These are phyloP conservation scores for Balanococcus diminutus DNA, from an alignment of 2,888 invertebrate genomes.

Conservation along the genomic window DNA sequence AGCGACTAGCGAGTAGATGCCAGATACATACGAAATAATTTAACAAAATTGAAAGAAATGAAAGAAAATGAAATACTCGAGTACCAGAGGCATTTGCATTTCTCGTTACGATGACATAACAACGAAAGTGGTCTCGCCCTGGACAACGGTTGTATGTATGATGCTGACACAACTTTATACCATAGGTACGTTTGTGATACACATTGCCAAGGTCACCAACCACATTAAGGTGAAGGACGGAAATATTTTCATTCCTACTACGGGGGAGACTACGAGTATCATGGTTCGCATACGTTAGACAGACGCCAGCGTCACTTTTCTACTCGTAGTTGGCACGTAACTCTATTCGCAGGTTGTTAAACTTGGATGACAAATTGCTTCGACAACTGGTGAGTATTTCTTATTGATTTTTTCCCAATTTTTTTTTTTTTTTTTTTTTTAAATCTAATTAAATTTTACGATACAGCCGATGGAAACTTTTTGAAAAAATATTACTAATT, in stretches of 20 bases:
- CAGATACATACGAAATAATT: not conserved
- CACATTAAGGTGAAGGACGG: slow-evolving; percentile 29
- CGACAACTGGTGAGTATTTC: not conserved
- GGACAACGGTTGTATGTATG: not conserved
- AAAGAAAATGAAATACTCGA: not conserved
- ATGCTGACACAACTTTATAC: not conserved
- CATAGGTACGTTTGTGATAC: not conserved
- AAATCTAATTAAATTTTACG: too few relatives aligned
- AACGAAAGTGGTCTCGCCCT: slow-evolving; percentile 13
- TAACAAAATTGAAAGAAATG: not conserved
- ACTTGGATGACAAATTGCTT: slow-evolving; percentile 3
- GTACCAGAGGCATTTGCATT: not conserved
- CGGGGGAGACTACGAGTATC: not conserved
- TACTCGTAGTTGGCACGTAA: not conserved
- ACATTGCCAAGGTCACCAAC: slow-evolving; percentile 25
- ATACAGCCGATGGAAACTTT: not conserved
- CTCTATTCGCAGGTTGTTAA: slow-evolving; percentile 11
- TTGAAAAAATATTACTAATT: not conserved
- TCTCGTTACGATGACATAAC: not conserved
- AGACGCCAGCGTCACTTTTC: too few relatives aligned
- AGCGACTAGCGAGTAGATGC: not conserved
- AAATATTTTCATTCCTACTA: not conserved
- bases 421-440: too few relatives aligned
- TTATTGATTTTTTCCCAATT: not conserved
- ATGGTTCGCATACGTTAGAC: not conserved